Evolutionary conservation across 2,797 vertebrate genomes (phyloP), one percentile per base, ranked within the genome.

Genomic region (Silurus aristotelis): DNA sequence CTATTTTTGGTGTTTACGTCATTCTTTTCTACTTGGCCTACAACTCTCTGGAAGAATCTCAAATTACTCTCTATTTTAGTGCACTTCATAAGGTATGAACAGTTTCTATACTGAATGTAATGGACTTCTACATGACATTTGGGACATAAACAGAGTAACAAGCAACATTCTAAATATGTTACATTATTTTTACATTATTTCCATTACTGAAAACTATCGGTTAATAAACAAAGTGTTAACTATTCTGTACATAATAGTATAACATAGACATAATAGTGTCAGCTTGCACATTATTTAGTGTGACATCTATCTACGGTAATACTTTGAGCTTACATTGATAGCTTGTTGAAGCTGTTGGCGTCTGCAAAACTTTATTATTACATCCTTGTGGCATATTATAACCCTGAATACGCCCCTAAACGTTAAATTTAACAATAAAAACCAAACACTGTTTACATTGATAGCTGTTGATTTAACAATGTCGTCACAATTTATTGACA

Each of bases 1-100:
- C 91, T 95, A 95, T 95, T 95, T 94, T 92, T 80, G 90, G 94
- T 91, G 84, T 93, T 83, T 88, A 92, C 94, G 93, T 95, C 93
- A 95, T 83, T 38, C 87, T 84, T 88, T 88, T 91, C 89, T 91
- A 92, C 93, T 91, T 90, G 90, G 89, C 90, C 90, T 91, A 91
- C 90, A 91, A 90, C 89, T 90, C 89, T 88, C 48, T 82, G 60
- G 82, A 75, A 52, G 55, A 31, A 22, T 75, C 89, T 88, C 89
- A 85, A 84, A 38, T 25, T 25, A 72, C 38, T n/a, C 61, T 31
- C 78, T 46, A 43, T 81, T 72, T 66, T 25, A 15, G 60, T 76
- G 61, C 19, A 22, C 17, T 56, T n/a, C 38, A 66, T 66, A 76
- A 75, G 46, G 22, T 67, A 83, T 67, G 46, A 66, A 67, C 4